These are phyloP conservation scores for Asarcornis scutulata DNA, from an alignment of 2,113 vertebrate species.

Conservation along the genomic window DNA sequence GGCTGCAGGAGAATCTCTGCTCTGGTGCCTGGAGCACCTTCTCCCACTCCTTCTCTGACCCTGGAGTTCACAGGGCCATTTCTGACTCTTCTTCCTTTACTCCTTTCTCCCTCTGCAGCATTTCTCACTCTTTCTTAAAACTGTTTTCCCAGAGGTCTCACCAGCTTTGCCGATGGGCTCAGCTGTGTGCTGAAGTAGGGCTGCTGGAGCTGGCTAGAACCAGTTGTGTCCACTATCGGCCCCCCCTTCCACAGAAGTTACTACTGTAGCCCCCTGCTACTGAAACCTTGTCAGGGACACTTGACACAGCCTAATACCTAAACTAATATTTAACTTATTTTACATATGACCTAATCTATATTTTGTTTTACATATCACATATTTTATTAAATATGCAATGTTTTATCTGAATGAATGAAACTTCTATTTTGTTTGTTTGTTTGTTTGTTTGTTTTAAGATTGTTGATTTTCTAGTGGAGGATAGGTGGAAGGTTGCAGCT, in stretches of 20 bases:
- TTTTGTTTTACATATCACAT: background rate
- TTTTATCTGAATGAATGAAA: background rate
- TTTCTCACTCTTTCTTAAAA: background rate
- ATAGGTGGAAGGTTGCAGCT: background rate
- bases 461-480: background rate
- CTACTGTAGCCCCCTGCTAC: background rate
- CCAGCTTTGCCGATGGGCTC: background rate
- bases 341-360: background rate
- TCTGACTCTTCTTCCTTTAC: background rate
- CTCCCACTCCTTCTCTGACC: background rate
- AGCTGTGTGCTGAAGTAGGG: background rate
- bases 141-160: background rate
- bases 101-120: background rate
- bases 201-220: background rate
- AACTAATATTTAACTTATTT: background rate
- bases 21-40: background rate
- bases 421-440: background rate
- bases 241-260: background rate
- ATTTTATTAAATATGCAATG: background rate
- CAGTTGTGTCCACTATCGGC: background rate
- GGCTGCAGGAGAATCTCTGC: background rate
- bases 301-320: background rate
- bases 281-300: background rate
- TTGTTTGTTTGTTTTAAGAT: background rate
- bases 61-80: background rate